Percentiles rank a stretch among this genome's conserved stretches.
These are phyloP conservation scores for Procambarus clarkii DNA, from an alignment of 1,140 invertebrate species.

Conservation along the genomic window DNA sequence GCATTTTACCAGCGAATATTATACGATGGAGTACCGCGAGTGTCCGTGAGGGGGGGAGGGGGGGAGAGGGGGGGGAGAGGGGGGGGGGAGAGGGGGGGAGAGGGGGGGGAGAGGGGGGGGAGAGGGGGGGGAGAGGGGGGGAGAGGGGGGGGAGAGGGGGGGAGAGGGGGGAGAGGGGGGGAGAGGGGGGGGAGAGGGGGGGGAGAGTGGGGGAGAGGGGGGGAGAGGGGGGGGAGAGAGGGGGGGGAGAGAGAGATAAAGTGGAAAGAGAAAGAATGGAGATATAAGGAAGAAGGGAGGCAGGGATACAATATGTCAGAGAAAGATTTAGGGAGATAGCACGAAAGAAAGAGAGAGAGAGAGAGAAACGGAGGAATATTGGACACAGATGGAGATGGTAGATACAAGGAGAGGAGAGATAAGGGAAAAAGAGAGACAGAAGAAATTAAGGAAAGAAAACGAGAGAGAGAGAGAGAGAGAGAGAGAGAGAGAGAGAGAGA, in stretches of 20 bases:
- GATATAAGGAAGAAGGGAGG: neutral
- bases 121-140: neutral
- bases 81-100: neutral
- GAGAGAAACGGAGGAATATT: neutral
- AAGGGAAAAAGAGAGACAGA: neutral
- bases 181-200: neutral
- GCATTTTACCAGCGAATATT: neutral
- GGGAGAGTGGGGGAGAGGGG: neutral
- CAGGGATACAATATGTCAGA: neutral
- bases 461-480: neutral
- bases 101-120: neutral
- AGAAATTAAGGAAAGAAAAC: neutral
- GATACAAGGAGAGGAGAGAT: neutral
- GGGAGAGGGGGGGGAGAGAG: neutral
- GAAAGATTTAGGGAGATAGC: too few species aligned
- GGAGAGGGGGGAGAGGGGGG: neutral
- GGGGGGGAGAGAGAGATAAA: neutral
- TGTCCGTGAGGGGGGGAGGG: neutral
- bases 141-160: slow-evolving; percentile 1
- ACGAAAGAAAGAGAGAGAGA: neutral
- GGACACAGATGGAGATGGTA: neutral
- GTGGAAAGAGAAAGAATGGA: neutral
- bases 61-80: neutral
- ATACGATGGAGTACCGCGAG: neutral
- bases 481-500: too few species aligned